Percentiles rank a stretch among this genome's conserved stretches.
phyloP scores from a whole-genome alignment of 1,140 invertebrate species.

The Holcopasites calliopsidis region DNA sequence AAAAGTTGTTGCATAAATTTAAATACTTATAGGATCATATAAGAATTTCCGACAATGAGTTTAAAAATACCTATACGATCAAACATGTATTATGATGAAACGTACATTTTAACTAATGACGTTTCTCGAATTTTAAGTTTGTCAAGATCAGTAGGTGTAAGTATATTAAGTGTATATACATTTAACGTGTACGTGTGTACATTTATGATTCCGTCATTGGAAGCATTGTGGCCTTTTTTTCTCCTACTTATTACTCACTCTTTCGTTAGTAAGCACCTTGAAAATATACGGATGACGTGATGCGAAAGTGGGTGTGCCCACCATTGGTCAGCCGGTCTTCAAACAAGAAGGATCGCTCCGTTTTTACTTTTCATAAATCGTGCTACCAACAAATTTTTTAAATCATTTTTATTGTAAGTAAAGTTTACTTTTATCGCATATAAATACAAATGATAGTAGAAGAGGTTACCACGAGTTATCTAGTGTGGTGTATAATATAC shows the following conservation, averaged over 20 bases:
- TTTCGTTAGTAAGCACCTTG: constrained; percentile 41
- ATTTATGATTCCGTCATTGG: neutral
- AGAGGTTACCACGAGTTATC: neutral
- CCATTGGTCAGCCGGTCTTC: constrained; percentile 16
- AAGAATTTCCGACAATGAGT: neutral
- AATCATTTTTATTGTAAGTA: neutral
- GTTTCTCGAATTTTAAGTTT: neutral
- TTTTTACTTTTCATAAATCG: neutral
- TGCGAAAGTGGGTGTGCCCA: constrained; percentile 59
- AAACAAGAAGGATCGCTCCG: neutral
- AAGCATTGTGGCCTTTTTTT: constrained; percentile 4
- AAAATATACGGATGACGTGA: constrained; percentile 46
- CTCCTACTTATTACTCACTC: constrained; percentile 30
- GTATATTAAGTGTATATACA: neutral
- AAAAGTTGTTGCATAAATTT: neutral
- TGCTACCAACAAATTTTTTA: neutral
- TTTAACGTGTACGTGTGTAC: neutral
- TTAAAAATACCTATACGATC: neutral
- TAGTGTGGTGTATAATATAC: neutral
- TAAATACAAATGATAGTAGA: neutral
- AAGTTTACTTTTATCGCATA: neutral
- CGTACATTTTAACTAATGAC: neutral
- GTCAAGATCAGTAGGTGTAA: neutral
- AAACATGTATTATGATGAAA: neutral
- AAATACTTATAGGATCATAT: too few species aligned